Evolutionary conservation across 2,113 vertebrate genomes (phyloP).

Genomic region (Charina bottae): DNA sequence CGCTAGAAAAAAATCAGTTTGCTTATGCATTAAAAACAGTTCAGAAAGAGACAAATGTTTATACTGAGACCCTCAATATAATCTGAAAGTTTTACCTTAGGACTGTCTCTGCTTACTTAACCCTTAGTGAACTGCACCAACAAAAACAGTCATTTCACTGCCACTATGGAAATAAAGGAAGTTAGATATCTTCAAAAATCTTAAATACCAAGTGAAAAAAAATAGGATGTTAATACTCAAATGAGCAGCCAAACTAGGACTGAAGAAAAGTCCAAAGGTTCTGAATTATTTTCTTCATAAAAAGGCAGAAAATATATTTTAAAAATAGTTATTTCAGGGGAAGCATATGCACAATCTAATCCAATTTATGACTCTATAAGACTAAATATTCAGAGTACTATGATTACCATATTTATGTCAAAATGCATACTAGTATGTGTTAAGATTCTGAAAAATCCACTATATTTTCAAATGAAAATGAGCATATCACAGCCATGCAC

Average conservation of each 20-base stretch:
- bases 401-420: not conserved
- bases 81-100: slow-evolving; percentile 67
- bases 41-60: slow-evolving; percentile 67
- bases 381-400: slow-evolving; percentile 12
- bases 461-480: not conserved
- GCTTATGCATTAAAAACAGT: slow-evolving; percentile 54
- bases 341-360: slow-evolving; percentile 37
- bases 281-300: slow-evolving; percentile 52
- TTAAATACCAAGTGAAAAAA: slow-evolving; percentile 69
- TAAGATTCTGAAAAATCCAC: not conserved
- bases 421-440: not conserved
- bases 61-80: slow-evolving; percentile 64
- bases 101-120: slow-evolving; percentile 73
- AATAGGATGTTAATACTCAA: slow-evolving; percentile 67
- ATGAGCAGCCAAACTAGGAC: slow-evolving; percentile 61
- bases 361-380: slow-evolving; percentile 14
- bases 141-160: slow-evolving; percentile 74
- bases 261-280: slow-evolving; percentile 56
- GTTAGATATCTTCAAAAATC: slow-evolving; percentile 70
- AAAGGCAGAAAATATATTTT: slow-evolving; percentile 44
- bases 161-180: slow-evolving; percentile 72
- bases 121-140: slow-evolving; percentile 75
- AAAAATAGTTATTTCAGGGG: slow-evolving; percentile 25
- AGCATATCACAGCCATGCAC: not conserved
- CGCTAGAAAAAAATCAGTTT: slow-evolving; percentile 56